Percentiles rank a stretch among this genome's conserved stretches.
Evolutionary conservation across 2,888 invertebrate species (phyloP).

Genomic region (Chrysina gloriosa): DNA sequence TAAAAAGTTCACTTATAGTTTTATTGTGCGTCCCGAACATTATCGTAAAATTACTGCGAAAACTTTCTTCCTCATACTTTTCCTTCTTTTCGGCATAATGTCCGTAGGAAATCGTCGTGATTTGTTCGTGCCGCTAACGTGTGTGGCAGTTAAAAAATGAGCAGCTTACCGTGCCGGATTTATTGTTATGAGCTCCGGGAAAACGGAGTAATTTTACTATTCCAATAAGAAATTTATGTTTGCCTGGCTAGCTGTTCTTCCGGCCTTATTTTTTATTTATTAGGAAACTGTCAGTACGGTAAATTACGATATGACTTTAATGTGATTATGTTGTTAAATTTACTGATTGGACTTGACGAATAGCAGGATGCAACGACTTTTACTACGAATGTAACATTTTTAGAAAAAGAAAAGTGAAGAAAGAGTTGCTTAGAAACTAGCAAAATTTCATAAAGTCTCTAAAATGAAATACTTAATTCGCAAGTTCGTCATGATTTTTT

Average conservation of each 20-base stretch:
- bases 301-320: slow-evolving; percentile 1
- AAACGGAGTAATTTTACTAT: slow-evolving; percentile 33
- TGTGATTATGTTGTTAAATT: not conserved
- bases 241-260: slow-evolving; percentile 14
- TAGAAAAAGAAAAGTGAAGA: too few relatives aligned
- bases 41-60: slow-evolving; percentile 30
- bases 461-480: too few relatives aligned
- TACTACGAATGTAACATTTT: too few relatives aligned
- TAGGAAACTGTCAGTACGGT: not conserved
- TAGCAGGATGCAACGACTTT: too few relatives aligned
- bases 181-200: slow-evolving; percentile 27
- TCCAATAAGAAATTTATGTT: slow-evolving; percentile 35
- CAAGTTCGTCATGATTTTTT: too few relatives aligned
- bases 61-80: slow-evolving; percentile 28
- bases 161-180: slow-evolving; percentile 31
- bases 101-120: slow-evolving; percentile 27
- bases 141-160: slow-evolving; percentile 37
- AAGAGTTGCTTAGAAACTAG: too few relatives aligned
- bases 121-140: slow-evolving; percentile 27
- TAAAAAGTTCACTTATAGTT: slow-evolving; percentile 18
- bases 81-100: slow-evolving; percentile 32
- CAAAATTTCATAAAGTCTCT: too few relatives aligned
- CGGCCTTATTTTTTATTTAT: slow-evolving; percentile 29
- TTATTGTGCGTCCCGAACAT: slow-evolving; percentile 29
- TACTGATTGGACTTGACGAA: too few relatives aligned